phyloP scores from a whole-genome alignment of 2,797 vertebrate species.

The Pangasius sanitwongsei region DNA sequence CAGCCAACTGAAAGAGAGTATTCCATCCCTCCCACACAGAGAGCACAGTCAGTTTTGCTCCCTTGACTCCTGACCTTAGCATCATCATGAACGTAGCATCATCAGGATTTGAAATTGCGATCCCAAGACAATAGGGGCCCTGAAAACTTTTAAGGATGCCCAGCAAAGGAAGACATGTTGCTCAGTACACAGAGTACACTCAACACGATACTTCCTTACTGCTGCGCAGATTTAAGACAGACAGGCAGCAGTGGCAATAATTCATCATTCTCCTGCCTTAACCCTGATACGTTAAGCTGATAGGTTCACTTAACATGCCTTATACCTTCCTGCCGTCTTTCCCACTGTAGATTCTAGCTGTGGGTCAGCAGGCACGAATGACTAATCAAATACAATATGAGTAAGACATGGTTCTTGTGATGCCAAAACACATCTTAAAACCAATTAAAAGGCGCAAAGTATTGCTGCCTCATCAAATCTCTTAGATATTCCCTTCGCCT shows the following conservation, averaged over 20 bases:
- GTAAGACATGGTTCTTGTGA: conserved; percentile 61
- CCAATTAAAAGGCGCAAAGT: conserved; percentile 68
- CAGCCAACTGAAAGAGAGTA: background rate
- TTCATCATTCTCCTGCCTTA: background rate
- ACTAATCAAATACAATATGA: conserved; percentile 72
- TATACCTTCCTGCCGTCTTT: background rate
- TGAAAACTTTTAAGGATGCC: background rate
- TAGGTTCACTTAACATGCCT: background rate
- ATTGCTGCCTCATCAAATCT: conserved; percentile 70
- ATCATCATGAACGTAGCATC: background rate
- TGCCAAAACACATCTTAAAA: conserved; percentile 72
- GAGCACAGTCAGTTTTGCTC: background rate
- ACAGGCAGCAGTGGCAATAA: background rate
- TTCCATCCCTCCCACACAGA: background rate
- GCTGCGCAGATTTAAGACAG: background rate
- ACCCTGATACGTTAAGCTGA: conserved; percentile 1
- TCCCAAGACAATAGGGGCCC: background rate
- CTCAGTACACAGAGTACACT: background rate
- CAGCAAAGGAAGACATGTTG: background rate
- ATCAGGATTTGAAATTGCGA: background rate
- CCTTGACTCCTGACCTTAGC: background rate
- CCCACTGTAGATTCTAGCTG: conserved; percentile 15
- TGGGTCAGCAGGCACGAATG: conserved; percentile 67
- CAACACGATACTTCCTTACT: background rate
- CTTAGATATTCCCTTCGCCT: conserved; percentile 51